A percentile compares a stretch with the other conserved stretches of the same genome.
Conservation (phyloP, 2,888 invertebrate species). For the Cylloceria caligata region DNA sequence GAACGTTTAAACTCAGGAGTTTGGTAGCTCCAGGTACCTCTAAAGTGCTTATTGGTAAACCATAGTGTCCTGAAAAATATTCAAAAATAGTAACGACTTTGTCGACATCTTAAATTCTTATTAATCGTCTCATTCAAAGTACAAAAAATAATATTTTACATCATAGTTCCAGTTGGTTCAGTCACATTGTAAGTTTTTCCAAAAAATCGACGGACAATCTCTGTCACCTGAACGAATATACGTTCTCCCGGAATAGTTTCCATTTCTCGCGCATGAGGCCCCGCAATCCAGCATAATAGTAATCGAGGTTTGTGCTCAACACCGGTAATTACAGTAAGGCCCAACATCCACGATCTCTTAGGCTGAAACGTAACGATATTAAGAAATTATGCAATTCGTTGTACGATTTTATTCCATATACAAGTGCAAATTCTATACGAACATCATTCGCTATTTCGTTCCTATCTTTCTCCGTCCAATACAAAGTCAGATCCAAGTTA, state of each 20-base stretch:
- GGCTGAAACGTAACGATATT: constrained; percentile 70
- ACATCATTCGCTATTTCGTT: constrained; percentile 64
- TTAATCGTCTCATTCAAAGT: not conserved
- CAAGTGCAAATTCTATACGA: constrained; percentile 24
- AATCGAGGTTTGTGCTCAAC: constrained; percentile 87
- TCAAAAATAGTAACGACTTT: not conserved
- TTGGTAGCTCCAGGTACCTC: constrained; percentile 90
- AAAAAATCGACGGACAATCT: constrained; percentile 86
- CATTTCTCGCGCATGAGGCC: constrained; percentile 87
- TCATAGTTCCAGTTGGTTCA: constrained; percentile 85
- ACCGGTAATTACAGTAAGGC: constrained; percentile 87
- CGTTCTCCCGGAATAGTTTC: constrained; percentile 87
- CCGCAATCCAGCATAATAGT: constrained; percentile 89
- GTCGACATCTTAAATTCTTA: not conserved
- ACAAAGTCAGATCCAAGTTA: constrained; percentile 83
- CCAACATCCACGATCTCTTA: constrained; percentile 87
- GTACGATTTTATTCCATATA: constrained; percentile 49
- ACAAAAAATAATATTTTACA: constrained; percentile 81
- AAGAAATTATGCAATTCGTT: constrained; percentile 40
- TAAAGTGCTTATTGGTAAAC: constrained; percentile 89
- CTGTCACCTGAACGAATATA: constrained; percentile 84
- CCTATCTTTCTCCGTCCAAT: constrained; percentile 87
- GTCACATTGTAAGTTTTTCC: constrained; percentile 85
- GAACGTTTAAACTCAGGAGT: constrained; percentile 85
- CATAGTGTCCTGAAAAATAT: constrained; percentile 87